Base-by-base conservation (phyloP, 2,888 invertebrate genomes). In the Cheilosia vulpina region DNA sequence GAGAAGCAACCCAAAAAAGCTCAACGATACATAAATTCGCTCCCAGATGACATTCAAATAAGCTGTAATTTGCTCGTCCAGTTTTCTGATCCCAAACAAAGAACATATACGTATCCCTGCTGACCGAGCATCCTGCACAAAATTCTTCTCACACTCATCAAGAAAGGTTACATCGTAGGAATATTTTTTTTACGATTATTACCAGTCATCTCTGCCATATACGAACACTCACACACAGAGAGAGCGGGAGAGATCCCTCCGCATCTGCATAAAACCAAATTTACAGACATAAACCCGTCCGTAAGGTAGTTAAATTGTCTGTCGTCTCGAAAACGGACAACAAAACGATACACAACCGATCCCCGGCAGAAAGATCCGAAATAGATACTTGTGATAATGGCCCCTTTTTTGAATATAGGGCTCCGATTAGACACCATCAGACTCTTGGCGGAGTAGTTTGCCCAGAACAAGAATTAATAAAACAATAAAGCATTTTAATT, bases 401-500 rank as follows among this genome's bases (percentile, higher is more conserved):
- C 63, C 71, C 57, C 50, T 11, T 19, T 19, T 45, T n/a, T 19
- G 53, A 52, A 31, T 15, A 55, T 43, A 17, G 68, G 43, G 57
- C 34, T 15, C 21, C 69, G 69, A 45, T 69, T 68, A 53, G 41
- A 55, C 68, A 58, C 55, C 55, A 45, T 45, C 31, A 38, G 31
- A 38, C 13, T 27, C 66, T 45, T n/a, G 31, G 24, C 19, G 3
- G 43, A 52, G 27, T 45, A 41, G 75, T 75, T 76, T 57, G 53
- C 62, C 72, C 55, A 68, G 63, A 69, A 81, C 66, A 63, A 62
- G 73, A 82, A 82, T 87, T 82, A 87, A 82, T 87, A 87, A 82
- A 87, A 87, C 87, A 82, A 87, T 87, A 87, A 87, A 87, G 73
- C 87, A 82, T 87, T 87, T 78, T 87, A 81, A 85, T 85, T 85